Conservation (phyloP, 2,888 invertebrate genomes). For the Sisyra terminalis region DNA sequence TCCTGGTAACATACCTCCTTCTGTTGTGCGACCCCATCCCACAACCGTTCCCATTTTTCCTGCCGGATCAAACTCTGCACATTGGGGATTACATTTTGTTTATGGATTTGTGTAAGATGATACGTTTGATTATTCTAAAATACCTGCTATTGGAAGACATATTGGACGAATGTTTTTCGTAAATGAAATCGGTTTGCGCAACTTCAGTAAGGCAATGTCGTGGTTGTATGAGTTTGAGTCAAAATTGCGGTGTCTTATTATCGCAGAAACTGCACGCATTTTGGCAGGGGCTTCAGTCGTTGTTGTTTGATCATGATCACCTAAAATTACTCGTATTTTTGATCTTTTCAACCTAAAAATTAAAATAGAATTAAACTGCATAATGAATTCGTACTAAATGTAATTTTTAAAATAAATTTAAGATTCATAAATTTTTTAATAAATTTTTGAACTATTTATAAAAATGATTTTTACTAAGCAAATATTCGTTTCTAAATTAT, state of each 20-base stretch:
- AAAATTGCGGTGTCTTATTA: conserved; percentile 67
- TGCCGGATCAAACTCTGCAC: conserved; percentile 42
- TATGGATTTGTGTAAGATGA: no score
- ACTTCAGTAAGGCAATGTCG: conserved; percentile 62
- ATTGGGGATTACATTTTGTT: no score
- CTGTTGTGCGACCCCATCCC: conserved; percentile 74
- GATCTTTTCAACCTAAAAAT: conserved; percentile 52
- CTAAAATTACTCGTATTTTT: conserved; percentile 66
- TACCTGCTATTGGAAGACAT: conserved; percentile 57
- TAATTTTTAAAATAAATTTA: no score
- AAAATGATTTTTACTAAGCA: no score
- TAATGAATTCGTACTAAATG: no score
- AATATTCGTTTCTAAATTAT: no score
- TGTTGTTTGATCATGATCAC: conserved; percentile 70
- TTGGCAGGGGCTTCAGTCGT: conserved; percentile 63
- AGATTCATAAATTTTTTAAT: no score
- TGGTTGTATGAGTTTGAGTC: conserved; percentile 76
- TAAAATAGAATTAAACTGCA: not conserved
- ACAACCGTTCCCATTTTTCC: conserved; percentile 63
- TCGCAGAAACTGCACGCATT: conserved; percentile 63
- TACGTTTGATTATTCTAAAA: conserved; percentile 15
- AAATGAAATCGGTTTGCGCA: conserved; percentile 62
- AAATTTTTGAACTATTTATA: no score
- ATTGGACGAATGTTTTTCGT: conserved; percentile 60
- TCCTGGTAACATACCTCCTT: conserved; percentile 64